Conservation (phyloP, 2,888 invertebrate species). For the Adineta ricciae region DNA sequence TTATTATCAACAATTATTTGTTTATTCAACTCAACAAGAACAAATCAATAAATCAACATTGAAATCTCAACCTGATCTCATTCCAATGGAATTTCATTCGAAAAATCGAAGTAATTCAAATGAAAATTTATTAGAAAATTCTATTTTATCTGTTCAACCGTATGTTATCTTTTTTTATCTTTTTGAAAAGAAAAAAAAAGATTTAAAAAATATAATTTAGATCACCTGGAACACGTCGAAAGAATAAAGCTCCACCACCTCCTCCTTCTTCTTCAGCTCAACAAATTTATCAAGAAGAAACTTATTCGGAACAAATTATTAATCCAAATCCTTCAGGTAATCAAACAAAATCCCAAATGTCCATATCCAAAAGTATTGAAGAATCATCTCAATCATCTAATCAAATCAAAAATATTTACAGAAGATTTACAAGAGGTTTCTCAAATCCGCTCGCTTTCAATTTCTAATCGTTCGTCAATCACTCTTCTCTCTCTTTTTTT, state of each 20-base stretch:
- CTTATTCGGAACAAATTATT: background rate
- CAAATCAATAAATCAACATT: background rate
- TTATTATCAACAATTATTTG: background rate
- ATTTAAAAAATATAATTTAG: background rate
- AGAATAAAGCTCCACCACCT: background rate
- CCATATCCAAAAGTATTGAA: background rate
- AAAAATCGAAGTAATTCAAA: background rate
- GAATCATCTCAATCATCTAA: background rate
- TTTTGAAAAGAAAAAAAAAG: background rate
- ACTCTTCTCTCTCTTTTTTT: too few species aligned
- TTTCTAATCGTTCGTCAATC: too few species aligned
- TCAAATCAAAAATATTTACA: too few species aligned
- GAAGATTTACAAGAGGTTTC: too few species aligned
- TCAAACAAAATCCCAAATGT: background rate
- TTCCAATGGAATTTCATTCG: background rate
- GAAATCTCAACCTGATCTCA: background rate
- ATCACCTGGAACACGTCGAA: background rate
- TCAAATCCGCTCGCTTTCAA: too few species aligned
- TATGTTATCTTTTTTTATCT: background rate
- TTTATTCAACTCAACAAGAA: background rate
- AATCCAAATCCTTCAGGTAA: background rate
- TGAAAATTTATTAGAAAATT: background rate
- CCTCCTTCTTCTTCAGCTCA: background rate
- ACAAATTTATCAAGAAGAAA: background rate
- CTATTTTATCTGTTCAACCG: background rate